These are phyloP conservation scores for Eriosoma lanigerum DNA, from an alignment of 1,140 invertebrate genomes.

Conservation along the genomic window DNA sequence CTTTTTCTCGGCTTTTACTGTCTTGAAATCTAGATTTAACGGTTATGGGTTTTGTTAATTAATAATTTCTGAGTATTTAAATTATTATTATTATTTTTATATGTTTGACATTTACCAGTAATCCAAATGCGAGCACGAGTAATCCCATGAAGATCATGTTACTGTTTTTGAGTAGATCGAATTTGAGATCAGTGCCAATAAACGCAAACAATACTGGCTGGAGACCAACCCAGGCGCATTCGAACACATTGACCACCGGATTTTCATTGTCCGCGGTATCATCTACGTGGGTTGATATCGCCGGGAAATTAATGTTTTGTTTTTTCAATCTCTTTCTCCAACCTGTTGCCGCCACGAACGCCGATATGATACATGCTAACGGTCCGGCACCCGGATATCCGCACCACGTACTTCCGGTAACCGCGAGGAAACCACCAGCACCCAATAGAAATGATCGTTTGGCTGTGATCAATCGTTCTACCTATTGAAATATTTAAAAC, in stretches of 20 bases:
- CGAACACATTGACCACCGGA: constrained; percentile 59
- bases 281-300: neutral
- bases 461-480: constrained; percentile 46
- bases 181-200: constrained; percentile 68
- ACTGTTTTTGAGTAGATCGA: constrained; percentile 26
- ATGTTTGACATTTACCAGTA: constrained; percentile 52
- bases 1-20: no score
- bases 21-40: no score
- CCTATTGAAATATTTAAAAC: neutral
- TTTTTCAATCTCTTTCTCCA: constrained; percentile 57
- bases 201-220: constrained; percentile 71
- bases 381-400: constrained; percentile 67
- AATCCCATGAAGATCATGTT: constrained; percentile 24
- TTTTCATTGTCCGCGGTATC: constrained; percentile 57
- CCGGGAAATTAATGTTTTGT: neutral
- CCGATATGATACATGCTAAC: constrained; percentile 65
- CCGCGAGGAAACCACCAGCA: constrained; percentile 63
- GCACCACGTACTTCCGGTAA: constrained; percentile 66
- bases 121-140: constrained; percentile 34
- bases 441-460: constrained; percentile 62
- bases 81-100: no score
- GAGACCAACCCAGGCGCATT: constrained; percentile 64
- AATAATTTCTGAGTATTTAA: no score
- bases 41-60: no score
- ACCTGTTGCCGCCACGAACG: constrained; percentile 65